These are phyloP conservation scores for Orthonyx spaldingii DNA, from an alignment of 2,113 vertebrate genomes.

Conservation along the genomic window DNA sequence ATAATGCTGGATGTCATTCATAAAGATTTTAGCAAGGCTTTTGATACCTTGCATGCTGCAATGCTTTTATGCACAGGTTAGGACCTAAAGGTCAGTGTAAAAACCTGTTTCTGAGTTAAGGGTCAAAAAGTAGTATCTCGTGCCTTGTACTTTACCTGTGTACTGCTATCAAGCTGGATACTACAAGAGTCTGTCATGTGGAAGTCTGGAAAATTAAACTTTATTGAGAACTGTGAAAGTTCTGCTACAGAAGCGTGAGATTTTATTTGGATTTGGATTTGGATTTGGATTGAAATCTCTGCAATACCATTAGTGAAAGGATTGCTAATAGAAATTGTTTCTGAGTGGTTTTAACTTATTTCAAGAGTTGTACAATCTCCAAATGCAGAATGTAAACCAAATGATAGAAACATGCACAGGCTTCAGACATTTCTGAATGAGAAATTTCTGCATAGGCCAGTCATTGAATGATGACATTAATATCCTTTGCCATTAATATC, in stretches of 20 bases:
- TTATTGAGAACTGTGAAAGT: neutral
- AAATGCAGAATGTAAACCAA: neutral
- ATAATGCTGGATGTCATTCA: neutral
- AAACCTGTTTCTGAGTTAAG: neutral
- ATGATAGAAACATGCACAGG: neutral
- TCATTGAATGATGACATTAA: neutral
- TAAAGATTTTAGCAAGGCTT: neutral
- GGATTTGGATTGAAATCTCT: neutral
- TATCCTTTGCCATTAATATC: neutral
- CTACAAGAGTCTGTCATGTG: accelerated
- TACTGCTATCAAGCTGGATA: neutral
- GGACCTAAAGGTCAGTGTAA: neutral
- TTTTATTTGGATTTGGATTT: neutral
- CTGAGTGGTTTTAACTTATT: neutral
- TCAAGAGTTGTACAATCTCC: neutral
- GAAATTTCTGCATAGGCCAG: neutral
- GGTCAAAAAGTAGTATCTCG: neutral
- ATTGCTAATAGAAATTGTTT: neutral
- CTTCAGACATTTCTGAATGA: neutral
- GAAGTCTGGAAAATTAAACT: neutral
- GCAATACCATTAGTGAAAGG: neutral
- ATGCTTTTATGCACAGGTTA: neutral
- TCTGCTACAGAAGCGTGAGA: neutral
- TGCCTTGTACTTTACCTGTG: neutral
- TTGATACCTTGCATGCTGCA: neutral